Evolutionary conservation across 2,888 invertebrate species (phyloP).

Genomic region (Anodontia alba): DNA sequence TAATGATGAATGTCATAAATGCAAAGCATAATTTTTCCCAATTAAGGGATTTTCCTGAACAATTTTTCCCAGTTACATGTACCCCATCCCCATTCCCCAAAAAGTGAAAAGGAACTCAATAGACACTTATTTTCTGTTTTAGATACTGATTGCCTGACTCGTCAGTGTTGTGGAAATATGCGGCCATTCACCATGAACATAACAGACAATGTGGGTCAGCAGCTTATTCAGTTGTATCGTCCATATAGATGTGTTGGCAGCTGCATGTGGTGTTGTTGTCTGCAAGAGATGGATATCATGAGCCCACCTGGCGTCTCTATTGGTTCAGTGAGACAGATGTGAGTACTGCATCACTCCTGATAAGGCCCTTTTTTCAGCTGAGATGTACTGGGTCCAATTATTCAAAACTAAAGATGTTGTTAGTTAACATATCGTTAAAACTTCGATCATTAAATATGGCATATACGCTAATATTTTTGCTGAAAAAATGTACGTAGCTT

Average conservation of each 20-base stretch:
- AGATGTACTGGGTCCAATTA: too few species aligned
- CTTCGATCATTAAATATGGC: too few species aligned
- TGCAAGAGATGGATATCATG: conserved; percentile 81
- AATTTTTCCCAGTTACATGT: too few species aligned
- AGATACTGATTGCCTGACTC: conserved; percentile 93
- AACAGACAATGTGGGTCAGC: conserved; percentile 91
- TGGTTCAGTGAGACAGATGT: conserved; percentile 78
- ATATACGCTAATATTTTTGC: too few species aligned
- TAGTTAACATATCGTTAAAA: too few species aligned
- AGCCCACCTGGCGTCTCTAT: conserved; percentile 76
- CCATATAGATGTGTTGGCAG: conserved; percentile 92
- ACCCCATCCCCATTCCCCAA: too few species aligned
- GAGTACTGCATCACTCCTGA: conserved; percentile 46
- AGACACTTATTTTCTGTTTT: conserved; percentile 25
- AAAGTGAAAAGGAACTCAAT: too few species aligned
- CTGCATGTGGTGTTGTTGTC: conserved; percentile 77
- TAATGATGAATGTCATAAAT: too few species aligned
- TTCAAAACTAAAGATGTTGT: too few species aligned
- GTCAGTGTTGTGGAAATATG: conserved; percentile 92
- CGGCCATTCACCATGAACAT: conserved; percentile 95
- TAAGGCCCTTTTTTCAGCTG: background rate
- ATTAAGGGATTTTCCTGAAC: too few species aligned
- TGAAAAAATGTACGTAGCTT: too few species aligned
- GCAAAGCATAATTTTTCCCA: too few species aligned
- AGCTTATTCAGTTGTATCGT: conserved; percentile 93